Base-by-base conservation (phyloP, 2,888 invertebrate species). In the Saturnia pavonia region DNA sequence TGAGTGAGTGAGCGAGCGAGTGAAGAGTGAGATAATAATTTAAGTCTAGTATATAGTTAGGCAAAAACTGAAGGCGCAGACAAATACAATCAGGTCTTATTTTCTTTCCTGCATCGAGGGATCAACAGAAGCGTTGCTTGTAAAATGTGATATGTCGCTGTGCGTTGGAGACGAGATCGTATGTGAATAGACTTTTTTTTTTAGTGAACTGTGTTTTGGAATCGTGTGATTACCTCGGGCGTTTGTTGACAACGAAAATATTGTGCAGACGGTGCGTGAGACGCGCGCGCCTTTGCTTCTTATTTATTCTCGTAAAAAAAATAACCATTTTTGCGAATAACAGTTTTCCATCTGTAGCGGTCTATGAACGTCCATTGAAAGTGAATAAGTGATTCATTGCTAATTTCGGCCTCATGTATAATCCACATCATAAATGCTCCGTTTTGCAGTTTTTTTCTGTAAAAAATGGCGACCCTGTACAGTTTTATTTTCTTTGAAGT, bases 1-100 rank as follows among this genome's bases (percentile, higher is more conserved):
- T 82, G 85, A 81, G 82, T 77, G 83, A 82, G 83, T 79, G 82
- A 75, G 82, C 78, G 86, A 83, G 87, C 75, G 86, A 83, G 86
- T 78, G 86, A 81, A 78, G 80, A 79, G 84, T 81, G 86, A 80
- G 81, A 81, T 78, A 79, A 75, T 84, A 84, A 85, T 85, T 85
- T 92, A 93, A 92, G 92, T 88, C 85, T 93, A 94, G 93, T 87
- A 85, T 88, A 87, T 94, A 94, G 93, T 92, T 94, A 94, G 94
- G 94, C 89, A 74, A 79, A 78, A 73, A 69, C 89, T 88, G 87
- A 88, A 85, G 79, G 79, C 85, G 87, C 86, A 85, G 85, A 85
- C 87, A 82, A 83, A 85, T 81, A 83, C 83, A 85, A 82, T 80
- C 85, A 83, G 83, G 67, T 57, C 27, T 67, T 79, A 83, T 88